Percentiles rank a stretch among this genome's conserved stretches.
Evolutionary conservation across 2,888 invertebrate species (phyloP).

Genomic region (Corbicula japonica): DNA sequence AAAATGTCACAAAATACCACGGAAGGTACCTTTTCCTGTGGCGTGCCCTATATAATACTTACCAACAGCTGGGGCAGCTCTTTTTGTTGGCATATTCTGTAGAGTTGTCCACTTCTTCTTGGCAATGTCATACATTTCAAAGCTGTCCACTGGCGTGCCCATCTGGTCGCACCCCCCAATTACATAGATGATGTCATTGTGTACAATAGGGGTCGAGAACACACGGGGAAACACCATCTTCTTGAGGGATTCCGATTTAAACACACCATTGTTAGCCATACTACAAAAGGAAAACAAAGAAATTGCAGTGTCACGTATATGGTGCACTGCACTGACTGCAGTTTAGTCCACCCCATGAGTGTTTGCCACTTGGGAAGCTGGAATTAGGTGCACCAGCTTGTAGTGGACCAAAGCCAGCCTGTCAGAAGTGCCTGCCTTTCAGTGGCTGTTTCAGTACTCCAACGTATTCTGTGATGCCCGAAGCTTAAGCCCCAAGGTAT

Average conservation of each 20-base stretch:
- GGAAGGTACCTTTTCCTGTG: too few relatives aligned
- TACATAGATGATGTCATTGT: constrained; percentile 79
- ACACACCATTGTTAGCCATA: constrained; percentile 23
- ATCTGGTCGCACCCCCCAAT: constrained; percentile 85
- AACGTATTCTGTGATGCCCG: too few relatives aligned
- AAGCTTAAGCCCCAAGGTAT: too few relatives aligned
- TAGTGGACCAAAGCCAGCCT: too few relatives aligned
- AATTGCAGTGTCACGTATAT: too few relatives aligned
- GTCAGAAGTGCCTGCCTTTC: too few relatives aligned
- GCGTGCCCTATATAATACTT: not conserved
- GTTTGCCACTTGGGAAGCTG: too few relatives aligned
- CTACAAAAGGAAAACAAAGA: constrained; percentile 14
- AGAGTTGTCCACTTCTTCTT: constrained; percentile 78
- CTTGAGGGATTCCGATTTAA: constrained; percentile 70
- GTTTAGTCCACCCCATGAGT: too few relatives aligned
- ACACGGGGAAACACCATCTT: constrained; percentile 84
- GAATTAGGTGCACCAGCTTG: too few relatives aligned
- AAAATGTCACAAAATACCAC: too few relatives aligned
- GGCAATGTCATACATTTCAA: constrained; percentile 79
- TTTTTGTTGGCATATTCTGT: constrained; percentile 82
- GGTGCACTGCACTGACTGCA: too few relatives aligned
- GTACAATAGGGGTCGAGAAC: constrained; percentile 80
- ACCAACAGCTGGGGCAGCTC: constrained; percentile 81
- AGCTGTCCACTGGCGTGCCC: constrained; percentile 82
- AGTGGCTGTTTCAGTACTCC: too few relatives aligned